These are phyloP conservation scores for Sinohyriopsis cumingii DNA, from an alignment of 2,888 invertebrate genomes.

Conservation along the genomic window DNA sequence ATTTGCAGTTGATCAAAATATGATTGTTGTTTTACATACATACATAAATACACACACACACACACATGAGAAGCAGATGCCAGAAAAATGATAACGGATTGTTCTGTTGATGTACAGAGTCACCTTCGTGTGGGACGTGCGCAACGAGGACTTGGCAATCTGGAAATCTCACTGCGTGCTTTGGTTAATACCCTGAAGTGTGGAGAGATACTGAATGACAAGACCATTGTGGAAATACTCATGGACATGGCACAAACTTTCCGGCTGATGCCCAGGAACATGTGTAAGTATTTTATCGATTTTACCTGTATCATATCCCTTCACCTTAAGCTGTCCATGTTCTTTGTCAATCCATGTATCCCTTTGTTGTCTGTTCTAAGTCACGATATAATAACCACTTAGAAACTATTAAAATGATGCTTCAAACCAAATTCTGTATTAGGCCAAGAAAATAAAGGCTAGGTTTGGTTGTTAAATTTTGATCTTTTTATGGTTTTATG, in stretches of 20 bases:
- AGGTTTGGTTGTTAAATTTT: no score
- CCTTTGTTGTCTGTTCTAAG: no score
- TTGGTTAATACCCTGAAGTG: slow-evolving; percentile 43
- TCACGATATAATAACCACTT: no score
- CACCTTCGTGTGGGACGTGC: slow-evolving; percentile 43
- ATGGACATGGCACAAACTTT: slow-evolving; percentile 26
- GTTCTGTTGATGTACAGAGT: slow-evolving; percentile 26
- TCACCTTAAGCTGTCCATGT: neutral
- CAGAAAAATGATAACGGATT: neutral
- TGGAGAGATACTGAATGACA: slow-evolving; percentile 16
- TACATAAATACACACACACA: no score
- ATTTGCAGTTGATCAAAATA: no score
- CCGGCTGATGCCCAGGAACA: slow-evolving; percentile 8
- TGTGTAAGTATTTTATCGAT: slow-evolving; percentile 6
- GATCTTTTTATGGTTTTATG: no score
- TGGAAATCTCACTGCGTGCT: slow-evolving; percentile 37
- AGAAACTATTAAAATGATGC: no score
- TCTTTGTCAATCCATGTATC: no score
- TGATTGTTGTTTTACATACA: no score
- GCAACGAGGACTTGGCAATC: slow-evolving; percentile 18
- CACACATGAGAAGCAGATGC: neutral
- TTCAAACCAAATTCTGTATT: no score
- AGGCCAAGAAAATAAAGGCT: no score
- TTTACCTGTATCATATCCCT: neutral
- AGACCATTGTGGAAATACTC: slow-evolving; percentile 34